Evolutionary conservation across 2,797 vertebrate genomes (phyloP).

Genomic region (Pseudomugil tenellus): DNA sequence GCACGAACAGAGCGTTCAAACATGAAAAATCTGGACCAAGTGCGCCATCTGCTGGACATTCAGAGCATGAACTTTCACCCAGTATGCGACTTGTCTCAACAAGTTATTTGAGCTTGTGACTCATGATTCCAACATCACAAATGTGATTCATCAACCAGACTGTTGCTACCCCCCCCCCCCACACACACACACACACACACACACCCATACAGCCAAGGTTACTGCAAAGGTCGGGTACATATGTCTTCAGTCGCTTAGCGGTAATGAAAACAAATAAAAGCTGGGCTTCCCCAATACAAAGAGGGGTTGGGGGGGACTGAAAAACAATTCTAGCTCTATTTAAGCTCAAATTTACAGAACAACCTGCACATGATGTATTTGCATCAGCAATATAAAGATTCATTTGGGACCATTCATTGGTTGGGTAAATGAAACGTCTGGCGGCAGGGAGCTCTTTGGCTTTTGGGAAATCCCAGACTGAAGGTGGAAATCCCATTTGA

Average conservation of each 20-base stretch:
- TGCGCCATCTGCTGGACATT: slow-evolving; percentile 66
- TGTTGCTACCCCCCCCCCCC: slow-evolving; percentile 35
- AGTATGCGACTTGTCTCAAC: slow-evolving; percentile 26
- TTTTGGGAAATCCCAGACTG: slow-evolving; percentile 16
- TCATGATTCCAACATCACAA: slow-evolving; percentile 43
- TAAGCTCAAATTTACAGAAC: not conserved
- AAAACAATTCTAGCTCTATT: not conserved
- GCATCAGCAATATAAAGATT: not conserved
- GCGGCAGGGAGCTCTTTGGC: not conserved
- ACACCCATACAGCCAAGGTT: slow-evolving; percentile 45
- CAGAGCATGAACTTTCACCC: slow-evolving; percentile 15
- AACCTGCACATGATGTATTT: not conserved
- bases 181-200: too few relatives aligned
- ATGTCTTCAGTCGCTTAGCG: not conserved
- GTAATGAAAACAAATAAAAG: slow-evolving; percentile 7
- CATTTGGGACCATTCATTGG: not conserved
- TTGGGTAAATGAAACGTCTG: not conserved
- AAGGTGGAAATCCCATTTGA: slow-evolving; percentile 19
- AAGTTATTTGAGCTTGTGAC: slow-evolving; percentile 51
- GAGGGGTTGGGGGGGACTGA: not conserved
- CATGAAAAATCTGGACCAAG: slow-evolving; percentile 2
- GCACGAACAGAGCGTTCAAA: not conserved
- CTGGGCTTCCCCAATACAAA: not conserved
- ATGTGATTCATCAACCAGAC: slow-evolving; percentile 54
- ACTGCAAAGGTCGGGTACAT: slow-evolving; percentile 25